A percentile compares a stretch with the other conserved stretches of the same genome.
Evolutionary conservation across 37 sponge, comb jelly and placozoan species (phyloP).

Genomic region (Halisarca cf. caerulea): DNA sequence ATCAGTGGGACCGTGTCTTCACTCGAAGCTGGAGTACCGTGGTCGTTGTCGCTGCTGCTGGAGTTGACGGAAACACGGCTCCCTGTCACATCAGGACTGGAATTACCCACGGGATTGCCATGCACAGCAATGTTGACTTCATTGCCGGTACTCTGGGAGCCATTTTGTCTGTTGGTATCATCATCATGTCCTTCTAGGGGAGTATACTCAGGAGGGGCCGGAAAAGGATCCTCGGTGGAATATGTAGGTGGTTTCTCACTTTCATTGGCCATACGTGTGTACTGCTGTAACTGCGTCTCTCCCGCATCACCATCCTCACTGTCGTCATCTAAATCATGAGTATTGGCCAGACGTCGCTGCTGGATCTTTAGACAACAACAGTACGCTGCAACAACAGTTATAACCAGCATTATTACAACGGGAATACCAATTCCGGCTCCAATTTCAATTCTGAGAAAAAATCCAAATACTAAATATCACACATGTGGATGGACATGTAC

Average conservation of each 20-base stretch:
- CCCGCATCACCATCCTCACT: background rate
- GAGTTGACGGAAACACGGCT: too few relatives aligned
- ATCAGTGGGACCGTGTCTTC: too few relatives aligned
- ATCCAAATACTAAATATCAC: too few relatives aligned
- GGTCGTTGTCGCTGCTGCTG: too few relatives aligned
- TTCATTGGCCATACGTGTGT: background rate
- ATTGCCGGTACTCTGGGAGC: background rate
- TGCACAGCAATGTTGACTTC: too few relatives aligned
- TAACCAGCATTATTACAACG: background rate
- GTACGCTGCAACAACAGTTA: constrained; percentile 3
- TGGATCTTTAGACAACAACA: constrained; percentile 24
- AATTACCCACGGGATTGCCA: too few relatives aligned
- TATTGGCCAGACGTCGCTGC: constrained; percentile 5
- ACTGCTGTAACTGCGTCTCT: background rate
- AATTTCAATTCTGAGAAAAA: constrained; percentile 17
- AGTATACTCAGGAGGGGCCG: constrained; percentile 8
- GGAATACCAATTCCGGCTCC: constrained; percentile 24
- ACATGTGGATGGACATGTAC: too few relatives aligned
- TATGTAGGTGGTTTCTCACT: constrained; percentile 59
- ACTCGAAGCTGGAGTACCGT: too few relatives aligned
- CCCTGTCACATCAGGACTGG: too few relatives aligned
- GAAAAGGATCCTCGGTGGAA: constrained; percentile 47
- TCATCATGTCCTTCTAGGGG: background rate
- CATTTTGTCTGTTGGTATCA: background rate
- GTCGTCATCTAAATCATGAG: background rate